Percentiles rank a stretch among this genome's conserved stretches.
phyloP scores from a whole-genome alignment of 2,797 vertebrate species.

The Pyrocephalus nanus region DNA sequence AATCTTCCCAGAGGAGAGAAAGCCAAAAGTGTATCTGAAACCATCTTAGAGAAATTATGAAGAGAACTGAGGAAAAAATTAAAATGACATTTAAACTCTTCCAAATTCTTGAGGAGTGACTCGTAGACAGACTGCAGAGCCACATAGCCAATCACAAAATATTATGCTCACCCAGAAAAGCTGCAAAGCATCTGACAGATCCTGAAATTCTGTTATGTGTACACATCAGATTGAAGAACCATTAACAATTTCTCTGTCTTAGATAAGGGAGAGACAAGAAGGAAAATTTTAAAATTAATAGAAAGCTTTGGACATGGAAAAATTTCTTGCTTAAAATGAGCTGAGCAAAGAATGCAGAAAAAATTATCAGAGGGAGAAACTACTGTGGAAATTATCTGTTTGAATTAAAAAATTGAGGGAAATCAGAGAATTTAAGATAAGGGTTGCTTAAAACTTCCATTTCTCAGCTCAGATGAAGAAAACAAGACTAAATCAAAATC shows the following conservation, averaged over 20 bases:
- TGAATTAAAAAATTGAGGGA: background rate
- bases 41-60: background rate
- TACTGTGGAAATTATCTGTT: background rate
- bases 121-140: background rate
- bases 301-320: background rate
- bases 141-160: background rate
- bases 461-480: background rate
- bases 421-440: background rate
- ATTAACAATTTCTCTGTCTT: background rate
- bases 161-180: background rate
- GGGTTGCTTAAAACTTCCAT: background rate
- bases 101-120: background rate
- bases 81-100: background rate
- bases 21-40: background rate
- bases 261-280: background rate
- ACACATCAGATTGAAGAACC: background rate
- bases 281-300: background rate
- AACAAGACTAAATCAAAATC: background rate
- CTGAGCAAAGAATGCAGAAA: background rate
- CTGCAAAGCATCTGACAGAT: background rate
- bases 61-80: background rate
- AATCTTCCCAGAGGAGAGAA: background rate
- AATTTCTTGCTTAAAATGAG: background rate
- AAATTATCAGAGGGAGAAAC: background rate
- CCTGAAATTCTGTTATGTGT: background rate